Base-by-base conservation (phyloP, 2,797 vertebrate genomes). In the Sarcoramphus papa region DNA sequence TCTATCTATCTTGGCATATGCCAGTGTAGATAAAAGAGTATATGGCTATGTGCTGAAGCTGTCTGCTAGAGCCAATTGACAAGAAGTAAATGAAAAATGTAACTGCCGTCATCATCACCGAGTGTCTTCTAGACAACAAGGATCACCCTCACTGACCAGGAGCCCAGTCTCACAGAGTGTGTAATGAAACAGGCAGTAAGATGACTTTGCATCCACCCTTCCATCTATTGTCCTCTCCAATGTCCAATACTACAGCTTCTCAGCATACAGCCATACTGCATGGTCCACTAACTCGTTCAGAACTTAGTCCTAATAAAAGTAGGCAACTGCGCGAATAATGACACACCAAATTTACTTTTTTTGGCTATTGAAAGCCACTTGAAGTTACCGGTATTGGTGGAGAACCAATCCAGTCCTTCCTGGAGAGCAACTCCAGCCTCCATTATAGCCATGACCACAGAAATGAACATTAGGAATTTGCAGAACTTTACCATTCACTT, bases 1-100 rank as follows among this genome's bases (percentile, higher is more conserved):
- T 82, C 85, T 94, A 97, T 96, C 73, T 92, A n/a, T 92, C 91
- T 90, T 97, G 97, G 96, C 97, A 97, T 65, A 91, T 97, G 97
- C 93, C 96, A 97, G 81, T 33, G 73, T 14, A 90, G 89, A 97
- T 97, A 96, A 97, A 89, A 76, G 45, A 85, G 45, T 54, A 65
- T 45, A 35, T 80, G 86, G 31, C 88, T 85, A 12, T 17, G 10
- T 75, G 87, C 73, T 79, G 85, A 77, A 84, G 35, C 74, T 90
- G 68, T 62, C 77, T 95, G 60, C 85, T 95, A 63, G 50, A 70
- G 63, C 67, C 23, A 76, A 74, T 8, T 78, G 93, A 87, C 69
- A 89, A 51, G 70, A 69, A 89, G 77, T 72, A 94, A 89, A 76
- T 59, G 68, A 85, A 95, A 93, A 93, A 41, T 27, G 9, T 43